Evolutionary conservation across 2,888 invertebrate genomes (phyloP).

Genomic region (Chloroclysta siterata): DNA sequence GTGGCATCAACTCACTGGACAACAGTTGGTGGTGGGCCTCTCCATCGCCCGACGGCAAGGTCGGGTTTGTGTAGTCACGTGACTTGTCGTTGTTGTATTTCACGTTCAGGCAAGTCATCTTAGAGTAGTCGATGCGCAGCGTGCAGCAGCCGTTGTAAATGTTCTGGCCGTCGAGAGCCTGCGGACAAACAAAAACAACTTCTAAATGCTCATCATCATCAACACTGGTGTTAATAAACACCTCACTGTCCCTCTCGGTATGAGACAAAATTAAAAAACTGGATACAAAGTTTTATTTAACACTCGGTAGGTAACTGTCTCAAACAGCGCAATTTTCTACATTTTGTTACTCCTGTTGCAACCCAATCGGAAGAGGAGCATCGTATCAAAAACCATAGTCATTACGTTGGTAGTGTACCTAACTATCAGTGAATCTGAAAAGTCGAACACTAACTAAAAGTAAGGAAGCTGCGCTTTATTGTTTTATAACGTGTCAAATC

Average conservation of each 20-base stretch:
- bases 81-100: constrained; percentile 99
- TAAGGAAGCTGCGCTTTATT: constrained; percentile 59
- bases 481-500: constrained; percentile 66
- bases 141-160: constrained; percentile 99
- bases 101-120: constrained; percentile 98
- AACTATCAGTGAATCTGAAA: too few relatives aligned
- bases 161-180: constrained; percentile 98
- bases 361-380: too few relatives aligned
- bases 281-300: too few relatives aligned
- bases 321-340: too few relatives aligned
- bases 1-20: constrained; percentile 87
- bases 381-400: too few relatives aligned
- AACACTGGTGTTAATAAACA: background rate
- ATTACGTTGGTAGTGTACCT: too few relatives aligned
- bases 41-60: constrained; percentile 96
- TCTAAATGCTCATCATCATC: background rate
- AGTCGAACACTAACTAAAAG: constrained; percentile 33
- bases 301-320: too few relatives aligned
- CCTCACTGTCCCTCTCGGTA: too few relatives aligned
- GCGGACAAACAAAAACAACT: constrained; percentile 57
- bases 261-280: too few relatives aligned
- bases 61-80: constrained; percentile 99
- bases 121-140: constrained; percentile 99
- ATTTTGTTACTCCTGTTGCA: too few relatives aligned
- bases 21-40: constrained; percentile 86